Conservation (phyloP, 2,113 vertebrate species). For the Zingel zingel region DNA sequence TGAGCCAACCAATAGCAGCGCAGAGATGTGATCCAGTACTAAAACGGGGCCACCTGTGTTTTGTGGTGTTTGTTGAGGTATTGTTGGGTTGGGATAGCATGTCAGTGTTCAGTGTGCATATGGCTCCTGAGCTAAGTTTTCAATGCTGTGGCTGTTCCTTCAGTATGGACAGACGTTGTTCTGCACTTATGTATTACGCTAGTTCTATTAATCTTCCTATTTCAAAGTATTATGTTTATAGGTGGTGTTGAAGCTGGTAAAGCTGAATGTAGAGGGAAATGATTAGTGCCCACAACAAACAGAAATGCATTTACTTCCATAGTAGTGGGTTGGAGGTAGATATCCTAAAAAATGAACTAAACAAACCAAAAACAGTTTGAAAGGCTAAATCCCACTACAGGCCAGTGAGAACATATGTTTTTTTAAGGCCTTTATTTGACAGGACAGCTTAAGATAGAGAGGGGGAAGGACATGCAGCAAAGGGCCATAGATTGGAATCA, state of each 20-base stretch:
- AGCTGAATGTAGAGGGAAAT: not conserved
- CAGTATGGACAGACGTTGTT: constrained; percentile 10
- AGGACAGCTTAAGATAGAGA: no score
- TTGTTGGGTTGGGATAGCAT: constrained; percentile 42
- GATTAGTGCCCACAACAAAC: not conserved
- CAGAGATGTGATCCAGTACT: constrained; percentile 43
- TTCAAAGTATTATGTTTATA: not conserved
- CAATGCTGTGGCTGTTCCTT: not conserved
- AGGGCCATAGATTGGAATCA: no score
- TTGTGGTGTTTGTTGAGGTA: constrained; percentile 56
- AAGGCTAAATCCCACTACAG: not conserved
- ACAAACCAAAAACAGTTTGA: no score
- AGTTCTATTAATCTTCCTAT: not conserved
- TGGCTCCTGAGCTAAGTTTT: constrained; percentile 26
- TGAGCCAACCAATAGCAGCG: constrained; percentile 76
- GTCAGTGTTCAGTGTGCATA: not conserved
- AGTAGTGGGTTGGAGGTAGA: no score
- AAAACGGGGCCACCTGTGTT: constrained; percentile 48
- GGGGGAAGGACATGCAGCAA: no score
- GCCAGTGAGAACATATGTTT: not conserved
- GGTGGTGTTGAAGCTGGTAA: not conserved
- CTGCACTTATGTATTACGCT: not conserved
- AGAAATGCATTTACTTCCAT: not conserved
- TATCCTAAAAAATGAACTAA: no score
- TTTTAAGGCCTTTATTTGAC: no score